These are phyloP conservation scores for Portunus trituberculatus DNA, from an alignment of 1,140 invertebrate genomes.

Conservation along the genomic window DNA sequence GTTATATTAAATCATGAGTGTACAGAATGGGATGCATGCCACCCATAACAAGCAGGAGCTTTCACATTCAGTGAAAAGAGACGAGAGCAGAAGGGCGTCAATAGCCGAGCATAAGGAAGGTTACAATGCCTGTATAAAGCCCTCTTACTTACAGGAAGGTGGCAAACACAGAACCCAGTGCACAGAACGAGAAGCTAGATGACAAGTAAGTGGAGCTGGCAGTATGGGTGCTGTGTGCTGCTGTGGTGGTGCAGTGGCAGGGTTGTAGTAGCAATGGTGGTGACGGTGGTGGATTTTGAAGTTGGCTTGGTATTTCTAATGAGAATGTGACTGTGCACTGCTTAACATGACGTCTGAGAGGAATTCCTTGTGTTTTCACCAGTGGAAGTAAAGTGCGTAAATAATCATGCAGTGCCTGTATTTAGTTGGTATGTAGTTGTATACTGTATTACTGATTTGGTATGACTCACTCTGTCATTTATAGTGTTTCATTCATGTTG, in stretches of 20 bases:
- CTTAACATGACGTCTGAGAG: background rate
- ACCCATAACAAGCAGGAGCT: background rate
- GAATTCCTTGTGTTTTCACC: background rate
- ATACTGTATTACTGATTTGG: background rate
- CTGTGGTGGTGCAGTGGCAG: background rate
- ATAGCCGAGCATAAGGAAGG: background rate
- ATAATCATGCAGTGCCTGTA: background rate
- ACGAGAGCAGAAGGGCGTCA: background rate
- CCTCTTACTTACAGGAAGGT: conserved; percentile 34
- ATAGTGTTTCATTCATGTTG: background rate
- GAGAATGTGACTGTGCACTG: background rate
- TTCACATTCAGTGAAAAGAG: background rate
- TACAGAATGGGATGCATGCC: background rate
- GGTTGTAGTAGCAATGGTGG: background rate
- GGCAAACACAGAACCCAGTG: background rate
- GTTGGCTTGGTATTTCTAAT: background rate
- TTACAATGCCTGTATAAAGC: background rate
- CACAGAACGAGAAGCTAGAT: background rate
- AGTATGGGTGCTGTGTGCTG: background rate
- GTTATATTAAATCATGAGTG: background rate
- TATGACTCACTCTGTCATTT: background rate
- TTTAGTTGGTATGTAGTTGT: background rate
- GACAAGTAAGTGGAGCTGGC: conserved; percentile 36
- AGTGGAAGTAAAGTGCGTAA: background rate
- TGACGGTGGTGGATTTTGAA: background rate